Base-by-base conservation (phyloP, 2,113 vertebrate genomes). In the Tylochromis polylepis region DNA sequence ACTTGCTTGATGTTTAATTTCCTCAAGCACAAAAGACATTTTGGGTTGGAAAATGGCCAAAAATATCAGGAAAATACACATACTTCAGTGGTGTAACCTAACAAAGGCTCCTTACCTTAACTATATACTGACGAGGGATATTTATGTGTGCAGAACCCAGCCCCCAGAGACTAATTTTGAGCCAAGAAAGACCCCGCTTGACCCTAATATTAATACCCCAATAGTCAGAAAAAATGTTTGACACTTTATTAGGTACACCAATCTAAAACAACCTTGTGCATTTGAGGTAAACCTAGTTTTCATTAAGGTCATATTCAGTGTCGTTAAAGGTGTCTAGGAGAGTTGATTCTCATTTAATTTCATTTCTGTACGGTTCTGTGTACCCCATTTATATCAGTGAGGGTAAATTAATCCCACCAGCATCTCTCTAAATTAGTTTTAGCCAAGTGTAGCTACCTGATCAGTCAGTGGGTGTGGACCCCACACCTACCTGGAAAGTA, bases 291-390 rank as follows among this genome's bases (percentile, higher is more conserved):
- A 77, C 46, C 18, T 20, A 18, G 22, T 43, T 18, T 49, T 29
- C 15, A 29, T 77, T 2, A 31, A n/a, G 27, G 27, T 51, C 29
- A 53, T 14, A 31, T 8, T 77, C 27, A 7, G 3, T 31, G 0
- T 20, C 49, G 16, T 8, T 53, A 31, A 53, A 31, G 27, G 1
- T 34, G 72, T 53, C 11, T 31, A 31, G 43, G 27, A 77, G 72
- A 51, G 16, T 31, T 51, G 14, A 46, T 18, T 3, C n/a, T 70
- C 36, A 43, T 70, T 67, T 8, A 38, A 8, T 8, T 38, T 41
- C 2, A 34, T 34, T 60, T 60, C 18, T 20, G 41, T 67, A 14
- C n/a, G 62, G 20, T 27, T 72, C 22, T 4, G 9, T 3, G 3
- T 14, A 27, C 12, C 14, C 3, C 65, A 18, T 46, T 72, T 27